Base-by-base conservation (phyloP, 2,888 invertebrate genomes). In the Salpingus planirostris region DNA sequence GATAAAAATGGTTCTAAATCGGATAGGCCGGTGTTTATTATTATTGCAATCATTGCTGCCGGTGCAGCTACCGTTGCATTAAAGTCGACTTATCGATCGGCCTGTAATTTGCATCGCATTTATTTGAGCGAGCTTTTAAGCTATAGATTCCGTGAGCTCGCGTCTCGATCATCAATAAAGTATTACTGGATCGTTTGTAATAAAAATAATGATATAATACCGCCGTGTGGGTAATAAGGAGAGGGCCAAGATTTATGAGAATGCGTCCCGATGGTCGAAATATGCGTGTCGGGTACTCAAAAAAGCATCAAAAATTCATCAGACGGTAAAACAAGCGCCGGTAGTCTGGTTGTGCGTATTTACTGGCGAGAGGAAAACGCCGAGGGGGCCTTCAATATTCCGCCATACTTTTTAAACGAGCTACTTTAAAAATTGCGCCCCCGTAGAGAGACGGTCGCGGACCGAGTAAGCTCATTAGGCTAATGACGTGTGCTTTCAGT, bases 261-360 rank as follows among this genome's bases (percentile, higher is more conserved):
- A 41, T 38, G 41, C 37, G 40, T 13, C 38, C 21, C 40, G 42
- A 44, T 45, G 49, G 47, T 39, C 44, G 46, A 43, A 53, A 53
- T 44, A 46, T 43, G 42, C 44, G n/a, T n/a, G n/a, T n/a, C 6
- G 6, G 13, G 49, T 45, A 50, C 52, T 57, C 55, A 58, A 55
- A 58, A 58, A 55, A 52, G 47, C 59, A 59, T 59, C 56, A 60
- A 56, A 55, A 57, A 58, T 57, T 57, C 59, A 59, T 60, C 59
- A 60, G 56, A 44, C 43, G 46, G 41, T 52, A 47, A 49, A 52
- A 49, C 48, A 52, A 46, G 47, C 50, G 34, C 44, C 48, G 50
- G 46, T 45, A 48, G 46, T 41, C 44, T 37, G 41, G 38, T 30
- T 37, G 27, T 31, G 42, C n/a, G n/a, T n/a, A n/a, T n/a, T n/a